These are phyloP conservation scores for Junco hyemalis DNA, from an alignment of 2,113 vertebrate species.

Conservation along the genomic window DNA sequence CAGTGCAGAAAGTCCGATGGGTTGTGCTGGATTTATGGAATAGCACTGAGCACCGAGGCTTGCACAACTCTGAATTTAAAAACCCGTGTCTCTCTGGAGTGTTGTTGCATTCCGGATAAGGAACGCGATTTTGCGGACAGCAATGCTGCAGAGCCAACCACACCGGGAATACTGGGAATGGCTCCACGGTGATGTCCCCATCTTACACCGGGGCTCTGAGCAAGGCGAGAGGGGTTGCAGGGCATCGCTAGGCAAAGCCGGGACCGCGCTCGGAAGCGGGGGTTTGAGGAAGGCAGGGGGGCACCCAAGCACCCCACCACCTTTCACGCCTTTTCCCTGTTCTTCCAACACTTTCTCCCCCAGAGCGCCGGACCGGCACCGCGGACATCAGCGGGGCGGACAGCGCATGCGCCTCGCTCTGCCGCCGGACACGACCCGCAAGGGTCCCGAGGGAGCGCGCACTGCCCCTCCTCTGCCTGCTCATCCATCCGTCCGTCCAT, in stretches of 20 bases:
- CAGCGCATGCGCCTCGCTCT: not conserved
- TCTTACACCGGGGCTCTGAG: no score
- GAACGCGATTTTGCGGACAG: not conserved
- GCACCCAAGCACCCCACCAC: not conserved
- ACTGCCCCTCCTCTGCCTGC: fast-evolving
- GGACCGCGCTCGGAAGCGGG: no score
- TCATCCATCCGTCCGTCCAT: fast-evolving
- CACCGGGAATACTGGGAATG: not conserved
- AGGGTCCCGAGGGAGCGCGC: not conserved
- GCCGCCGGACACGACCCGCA: not conserved
- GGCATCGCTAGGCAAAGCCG: fast-evolving
- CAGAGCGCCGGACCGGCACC: not conserved
- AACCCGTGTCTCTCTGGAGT: not conserved
- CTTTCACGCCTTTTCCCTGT: not conserved
- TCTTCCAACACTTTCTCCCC: not conserved
- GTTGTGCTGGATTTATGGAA: not conserved
- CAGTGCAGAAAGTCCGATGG: fast-evolving
- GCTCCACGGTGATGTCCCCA: no score
- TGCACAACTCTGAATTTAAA: not conserved
- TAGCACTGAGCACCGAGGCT: not conserved
- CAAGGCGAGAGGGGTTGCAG: fast-evolving
- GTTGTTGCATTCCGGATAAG: not conserved
- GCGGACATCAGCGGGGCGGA: no score
- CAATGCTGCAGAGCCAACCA: not conserved
- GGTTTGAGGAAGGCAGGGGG: constrained; percentile 21